phyloP scores from a whole-genome alignment of 2,797 vertebrate species.

The Sebastes wilsoni region DNA sequence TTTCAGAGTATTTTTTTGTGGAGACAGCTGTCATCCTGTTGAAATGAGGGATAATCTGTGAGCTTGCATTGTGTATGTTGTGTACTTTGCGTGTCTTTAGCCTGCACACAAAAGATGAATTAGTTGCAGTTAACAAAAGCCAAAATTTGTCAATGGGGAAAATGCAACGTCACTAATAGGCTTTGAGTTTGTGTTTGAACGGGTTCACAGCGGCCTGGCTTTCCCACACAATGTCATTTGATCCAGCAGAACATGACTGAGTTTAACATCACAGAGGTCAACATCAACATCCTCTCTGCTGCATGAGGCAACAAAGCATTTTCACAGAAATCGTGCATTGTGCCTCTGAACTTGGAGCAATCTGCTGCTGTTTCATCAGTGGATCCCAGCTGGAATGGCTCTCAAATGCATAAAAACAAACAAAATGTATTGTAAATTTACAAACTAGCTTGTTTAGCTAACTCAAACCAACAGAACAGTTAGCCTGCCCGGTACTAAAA shows the following conservation, averaged over 20 bases:
- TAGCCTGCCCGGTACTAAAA: neutral
- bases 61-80: slow-evolving; percentile 33
- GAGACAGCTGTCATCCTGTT: slow-evolving; percentile 48
- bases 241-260: slow-evolving; percentile 1
- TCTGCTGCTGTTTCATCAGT: neutral
- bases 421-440: neutral
- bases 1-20: slow-evolving; percentile 3
- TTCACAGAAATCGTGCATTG: neutral
- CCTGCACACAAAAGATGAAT: slow-evolving; percentile 59
- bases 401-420: neutral
- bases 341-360: neutral
- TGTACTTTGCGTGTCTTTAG: slow-evolving; percentile 45
- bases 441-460: neutral
- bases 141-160: slow-evolving; percentile 57
- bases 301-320: neutral
- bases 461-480: neutral
- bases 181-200: slow-evolving; percentile 54
- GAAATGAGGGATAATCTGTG: slow-evolving; percentile 66
- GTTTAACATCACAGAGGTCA: slow-evolving; percentile 1
- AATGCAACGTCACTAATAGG: slow-evolving; percentile 58
- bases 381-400: neutral
- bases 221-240: slow-evolving; percentile 15
- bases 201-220: slow-evolving; percentile 9
- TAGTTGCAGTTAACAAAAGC: slow-evolving; percentile 65
- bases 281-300: neutral